These are phyloP conservation scores for Cossypha niveicapilla DNA, from an alignment of 2,797 vertebrate genomes.

Conservation along the genomic window DNA sequence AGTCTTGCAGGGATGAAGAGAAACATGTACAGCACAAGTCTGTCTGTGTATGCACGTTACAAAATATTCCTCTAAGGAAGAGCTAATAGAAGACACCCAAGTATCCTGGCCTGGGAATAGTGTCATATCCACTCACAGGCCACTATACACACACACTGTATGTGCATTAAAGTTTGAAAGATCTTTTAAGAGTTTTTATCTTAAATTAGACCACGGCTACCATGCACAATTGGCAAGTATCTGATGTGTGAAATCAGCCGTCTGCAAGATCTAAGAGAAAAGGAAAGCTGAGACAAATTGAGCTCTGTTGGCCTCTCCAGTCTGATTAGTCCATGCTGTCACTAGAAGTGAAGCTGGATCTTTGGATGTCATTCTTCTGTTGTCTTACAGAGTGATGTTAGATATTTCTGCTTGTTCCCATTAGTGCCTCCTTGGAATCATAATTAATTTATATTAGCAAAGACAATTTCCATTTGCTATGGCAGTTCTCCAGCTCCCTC, in stretches of 20 bases:
- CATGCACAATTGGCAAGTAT: conserved; percentile 5
- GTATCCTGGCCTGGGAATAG: neutral
- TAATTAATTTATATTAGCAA: conserved; percentile 60
- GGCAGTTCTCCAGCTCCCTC: conserved; percentile 31
- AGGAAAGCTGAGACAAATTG: conserved; percentile 54
- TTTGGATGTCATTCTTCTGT: conserved; percentile 22
- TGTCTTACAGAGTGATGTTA: neutral
- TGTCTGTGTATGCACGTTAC: accelerated
- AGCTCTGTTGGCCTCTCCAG: conserved; percentile 36
- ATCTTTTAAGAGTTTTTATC: neutral
- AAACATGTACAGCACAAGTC: accelerated
- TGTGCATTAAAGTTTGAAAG: neutral
- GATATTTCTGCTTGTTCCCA: conserved; percentile 38
- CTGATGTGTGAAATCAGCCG: conserved; percentile 32
- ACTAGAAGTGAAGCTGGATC: conserved; percentile 24
- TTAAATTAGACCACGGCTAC: neutral
- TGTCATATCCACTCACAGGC: neutral
- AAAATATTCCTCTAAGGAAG: neutral
- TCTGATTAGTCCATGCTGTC: conserved; percentile 50
- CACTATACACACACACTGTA: too few relatives aligned
- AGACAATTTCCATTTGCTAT: conserved; percentile 46
- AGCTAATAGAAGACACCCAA: neutral
- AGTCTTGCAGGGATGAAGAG: neutral
- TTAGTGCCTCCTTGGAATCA: conserved; percentile 32
- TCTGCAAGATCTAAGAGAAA: conserved; percentile 40